Base-by-base conservation (phyloP, 2,888 invertebrate genomes). In the Melipona beecheii region DNA sequence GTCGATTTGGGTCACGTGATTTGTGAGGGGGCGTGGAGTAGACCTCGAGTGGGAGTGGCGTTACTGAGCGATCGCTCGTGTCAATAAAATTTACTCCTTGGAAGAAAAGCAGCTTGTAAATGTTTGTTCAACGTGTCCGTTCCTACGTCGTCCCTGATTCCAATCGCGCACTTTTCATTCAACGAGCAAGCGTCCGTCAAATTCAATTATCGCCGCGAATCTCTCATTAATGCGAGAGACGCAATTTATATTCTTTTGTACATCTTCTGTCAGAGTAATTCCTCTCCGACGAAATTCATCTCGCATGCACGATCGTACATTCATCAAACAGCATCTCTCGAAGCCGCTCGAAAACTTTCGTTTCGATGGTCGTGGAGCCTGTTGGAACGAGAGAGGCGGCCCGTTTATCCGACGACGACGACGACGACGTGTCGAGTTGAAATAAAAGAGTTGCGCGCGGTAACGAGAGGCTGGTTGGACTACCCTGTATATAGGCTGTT, bases 401-500 rank as follows among this genome's bases (percentile, higher is more conserved):
- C 11, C 15, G 58, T 58, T 31, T 62, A 19, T 62, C 27, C 24
- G 0, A 24, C 36, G 36, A 36, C 27, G 21, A 19, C 24, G 0
- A 24, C 36, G 36, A 36, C 27, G 21, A 19, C 9, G 24, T 21
- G 31, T 62, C n/a, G 13, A 43, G 2, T 66, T 6, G n/a, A 43
- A 19, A 43, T n/a, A n/a, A 19, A 24, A 15, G 2, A 9, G 60
- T n/a, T 49, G 21, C 21, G 49, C 11, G 43, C 43, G 43, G 9
- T 43, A 43, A 60, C 24, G n/a, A 21, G 27, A 62, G 5, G 27
- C 43, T 54, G 72, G 15, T 72, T 19, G 56, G 72, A 21, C 64
- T 79, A 85, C 83, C 79, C 74, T 83, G 80, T 85, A 85, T 79
- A 74, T 68, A 43, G 9, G 9, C 17, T 13, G 9, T 52, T 24